phyloP scores from a whole-genome alignment of 2,113 vertebrate genomes.

The Vimba vimba region DNA sequence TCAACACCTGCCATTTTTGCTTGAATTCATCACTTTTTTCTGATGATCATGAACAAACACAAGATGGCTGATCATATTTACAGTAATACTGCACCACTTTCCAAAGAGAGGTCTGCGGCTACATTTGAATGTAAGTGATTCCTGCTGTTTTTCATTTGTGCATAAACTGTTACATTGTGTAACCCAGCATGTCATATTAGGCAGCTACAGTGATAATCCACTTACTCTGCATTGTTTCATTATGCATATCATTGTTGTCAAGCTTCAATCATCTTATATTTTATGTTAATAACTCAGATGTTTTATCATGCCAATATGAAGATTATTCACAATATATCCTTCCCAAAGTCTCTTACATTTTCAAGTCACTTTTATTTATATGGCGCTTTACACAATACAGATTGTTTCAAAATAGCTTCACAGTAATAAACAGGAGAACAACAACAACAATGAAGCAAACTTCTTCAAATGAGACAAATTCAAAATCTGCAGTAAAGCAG shows the following conservation, averaged over 20 bases:
- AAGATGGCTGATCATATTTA: conserved; percentile 4
- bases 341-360: background rate
- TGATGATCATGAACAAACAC: too few relatives aligned
- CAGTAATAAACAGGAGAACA: too few relatives aligned
- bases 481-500: too few relatives aligned
- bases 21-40: background rate
- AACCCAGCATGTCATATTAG: background rate
- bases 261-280: background rate
- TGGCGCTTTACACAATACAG: too few relatives aligned
- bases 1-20: background rate
- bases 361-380: too few relatives aligned
- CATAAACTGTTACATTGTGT: background rate
- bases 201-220: background rate
- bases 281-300: background rate
- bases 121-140: background rate
- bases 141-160: background rate
- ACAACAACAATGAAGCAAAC: too few relatives aligned
- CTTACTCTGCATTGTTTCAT: background rate
- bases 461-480: too few relatives aligned
- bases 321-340: background rate
- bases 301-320: background rate
- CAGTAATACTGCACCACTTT: background rate
- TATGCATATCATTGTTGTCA: background rate
- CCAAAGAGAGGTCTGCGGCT: background rate
- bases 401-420: too few relatives aligned